Evolutionary conservation across 2,113 vertebrate species (phyloP), one percentile per base, ranked within the genome.

Genomic region (Zosterops hypoxanthus): DNA sequence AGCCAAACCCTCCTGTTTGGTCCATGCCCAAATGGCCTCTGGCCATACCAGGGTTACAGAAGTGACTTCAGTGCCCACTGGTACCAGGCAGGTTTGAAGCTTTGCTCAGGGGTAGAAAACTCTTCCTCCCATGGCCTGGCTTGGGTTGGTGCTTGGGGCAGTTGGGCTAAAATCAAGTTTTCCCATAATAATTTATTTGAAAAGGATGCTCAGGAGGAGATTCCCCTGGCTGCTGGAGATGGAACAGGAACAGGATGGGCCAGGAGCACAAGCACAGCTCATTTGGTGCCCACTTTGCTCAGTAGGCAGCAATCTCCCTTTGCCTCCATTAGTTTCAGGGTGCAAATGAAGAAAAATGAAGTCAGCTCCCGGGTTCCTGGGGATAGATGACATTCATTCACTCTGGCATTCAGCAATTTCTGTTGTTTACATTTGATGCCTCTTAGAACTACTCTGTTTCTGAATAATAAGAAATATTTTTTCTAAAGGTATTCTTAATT

Each of bases 371-470:
- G 50, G 41, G 68, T 86, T 91, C 16, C 56, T 63, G 52, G 47
- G 41, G 72, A 21, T 2, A 14, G 61, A 50, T 69, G 69, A 6
- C 56, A 59, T 55, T 73, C 44, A 41, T 33, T 83, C 64, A 53
- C 26, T 18, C 69, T 81, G 82, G 44, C 46, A 77, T 70, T 88
- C 41, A 80, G 71, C 55, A 69, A 2, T 53, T 80, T 29, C 81
- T 81, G 36, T 78, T 97, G 94, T 96, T 97, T 96, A 96, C 57
- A 53, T 94, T 93, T 81, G 86, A 78, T 90, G 73, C 47, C 6
- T 81, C 69, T 96, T 68, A 94, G 29, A 92, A 92, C 81, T 52
- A 77, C 53, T 50, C 19, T 33, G 29, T 61, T 92, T 82, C 87
- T 95, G 89, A 96, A 83, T 83, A 76, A 78, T 75, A 31, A 80